These are phyloP conservation scores for Epiblema foenella DNA, from an alignment of 2,888 invertebrate species.

Conservation along the genomic window DNA sequence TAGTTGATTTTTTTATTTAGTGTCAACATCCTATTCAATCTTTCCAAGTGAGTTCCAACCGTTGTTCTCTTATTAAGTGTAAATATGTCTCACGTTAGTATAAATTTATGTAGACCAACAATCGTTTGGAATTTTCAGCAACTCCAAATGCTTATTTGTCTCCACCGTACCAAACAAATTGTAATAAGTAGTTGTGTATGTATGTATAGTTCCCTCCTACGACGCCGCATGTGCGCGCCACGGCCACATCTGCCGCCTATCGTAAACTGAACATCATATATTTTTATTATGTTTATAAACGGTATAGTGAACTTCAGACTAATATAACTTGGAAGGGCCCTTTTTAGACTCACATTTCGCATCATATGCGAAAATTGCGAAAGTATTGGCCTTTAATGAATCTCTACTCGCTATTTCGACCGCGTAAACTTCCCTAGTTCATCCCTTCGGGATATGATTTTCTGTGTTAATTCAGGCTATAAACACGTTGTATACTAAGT, in stretches of 20 bases:
- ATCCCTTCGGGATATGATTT: no score
- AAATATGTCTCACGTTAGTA: no score
- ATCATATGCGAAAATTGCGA: no score
- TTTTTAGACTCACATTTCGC: background rate
- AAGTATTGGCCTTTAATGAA: no score
- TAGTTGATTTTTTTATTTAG: no score
- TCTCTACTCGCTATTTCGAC: no score
- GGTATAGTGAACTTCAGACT: background rate
- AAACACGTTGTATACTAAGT: no score
- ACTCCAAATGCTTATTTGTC: background rate
- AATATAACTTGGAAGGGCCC: background rate
- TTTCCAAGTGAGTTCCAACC: no score
- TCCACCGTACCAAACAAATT: background rate
- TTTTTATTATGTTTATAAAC: slow-evolving; percentile 24
- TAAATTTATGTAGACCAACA: background rate
- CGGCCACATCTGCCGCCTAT: slow-evolving; percentile 21
- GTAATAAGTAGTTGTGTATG: background rate
- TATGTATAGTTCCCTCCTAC: slow-evolving; percentile 4
- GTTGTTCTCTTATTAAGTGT: no score
- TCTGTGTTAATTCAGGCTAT: no score
- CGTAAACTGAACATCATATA: slow-evolving; percentile 21
- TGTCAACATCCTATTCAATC: no score
- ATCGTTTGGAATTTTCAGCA: background rate
- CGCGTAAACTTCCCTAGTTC: no score
- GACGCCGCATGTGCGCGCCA: slow-evolving; percentile 3